phyloP scores from a whole-genome alignment of 2,797 vertebrate species.

The Hypotaenidia philippensis region DNA sequence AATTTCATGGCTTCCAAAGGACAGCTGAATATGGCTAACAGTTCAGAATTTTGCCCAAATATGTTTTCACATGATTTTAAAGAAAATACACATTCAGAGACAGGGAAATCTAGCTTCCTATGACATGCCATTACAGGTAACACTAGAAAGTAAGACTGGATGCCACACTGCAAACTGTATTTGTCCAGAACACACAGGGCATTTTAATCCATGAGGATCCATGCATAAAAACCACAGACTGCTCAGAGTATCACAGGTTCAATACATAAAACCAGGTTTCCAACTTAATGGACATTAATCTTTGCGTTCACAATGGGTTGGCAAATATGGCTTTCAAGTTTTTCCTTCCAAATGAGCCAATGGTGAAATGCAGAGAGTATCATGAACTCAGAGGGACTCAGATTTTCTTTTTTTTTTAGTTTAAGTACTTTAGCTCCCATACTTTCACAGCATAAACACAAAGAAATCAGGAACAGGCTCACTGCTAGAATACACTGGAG shows the following conservation, averaged over 20 bases:
- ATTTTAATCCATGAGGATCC: neutral
- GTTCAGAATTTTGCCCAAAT: neutral
- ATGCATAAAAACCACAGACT: fast-evolving
- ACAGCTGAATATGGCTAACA: neutral
- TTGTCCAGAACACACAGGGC: neutral
- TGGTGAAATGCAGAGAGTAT: neutral
- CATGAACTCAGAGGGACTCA: neutral
- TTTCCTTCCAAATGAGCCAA: neutral
- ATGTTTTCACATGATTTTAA: neutral
- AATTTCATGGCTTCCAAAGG: neutral
- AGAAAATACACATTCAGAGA: neutral
- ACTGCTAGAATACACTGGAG: neutral
- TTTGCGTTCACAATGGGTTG: fast-evolving
- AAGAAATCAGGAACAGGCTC: neutral
- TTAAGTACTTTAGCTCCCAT: neutral
- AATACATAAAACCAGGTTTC: neutral
- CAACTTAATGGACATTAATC: neutral
- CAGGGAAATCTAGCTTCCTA: neutral
- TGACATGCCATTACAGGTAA: neutral
- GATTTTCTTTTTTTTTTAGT: no score
- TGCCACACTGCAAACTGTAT: neutral
- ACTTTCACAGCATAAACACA: neutral
- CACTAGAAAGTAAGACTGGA: neutral
- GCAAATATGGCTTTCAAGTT: neutral
- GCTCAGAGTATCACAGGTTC: neutral